Conservation (phyloP, 2,113 vertebrate species). For the Trachemys scripta region DNA sequence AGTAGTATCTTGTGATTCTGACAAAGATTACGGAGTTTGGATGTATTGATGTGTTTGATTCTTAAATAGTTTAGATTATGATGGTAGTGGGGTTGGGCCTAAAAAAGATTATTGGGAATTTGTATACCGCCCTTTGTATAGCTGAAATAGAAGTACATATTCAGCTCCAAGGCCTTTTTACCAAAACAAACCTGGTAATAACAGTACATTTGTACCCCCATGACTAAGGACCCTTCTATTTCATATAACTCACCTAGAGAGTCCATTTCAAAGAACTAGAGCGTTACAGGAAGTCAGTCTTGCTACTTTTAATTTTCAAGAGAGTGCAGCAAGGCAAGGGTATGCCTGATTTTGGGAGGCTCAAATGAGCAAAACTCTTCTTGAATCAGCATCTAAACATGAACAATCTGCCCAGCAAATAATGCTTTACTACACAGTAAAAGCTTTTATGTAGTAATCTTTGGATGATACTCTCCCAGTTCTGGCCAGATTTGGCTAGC, state of each 20-base stretch:
- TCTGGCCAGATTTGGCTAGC: not conserved
- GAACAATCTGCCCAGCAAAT: not conserved
- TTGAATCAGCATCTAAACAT: too few relatives aligned
- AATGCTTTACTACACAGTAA: not conserved
- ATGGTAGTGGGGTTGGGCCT: not conserved
- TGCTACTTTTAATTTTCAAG: not conserved
- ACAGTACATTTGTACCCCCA: too few relatives aligned
- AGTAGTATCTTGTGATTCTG: constrained; percentile 62
- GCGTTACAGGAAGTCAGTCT: not conserved
- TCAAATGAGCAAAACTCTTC: not conserved
- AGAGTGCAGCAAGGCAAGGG: not conserved
- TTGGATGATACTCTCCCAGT: not conserved
- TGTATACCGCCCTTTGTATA: not conserved
- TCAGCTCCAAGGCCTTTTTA: not conserved
- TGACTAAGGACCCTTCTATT: not conserved
- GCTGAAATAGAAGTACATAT: rapidly evolving
- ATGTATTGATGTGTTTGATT: constrained; percentile 58
- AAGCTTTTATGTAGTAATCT: not conserved
- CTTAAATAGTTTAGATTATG: constrained; percentile 35
- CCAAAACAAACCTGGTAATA: too few relatives aligned
- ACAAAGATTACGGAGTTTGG: constrained; percentile 58
- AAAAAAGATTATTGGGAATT: not conserved
- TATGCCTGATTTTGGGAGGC: not conserved
- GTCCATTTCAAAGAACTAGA: not conserved
- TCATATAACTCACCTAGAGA: not conserved